These are phyloP conservation scores for Planococcus citri DNA, from an alignment of 1,140 invertebrate genomes.

Conservation along the genomic window DNA sequence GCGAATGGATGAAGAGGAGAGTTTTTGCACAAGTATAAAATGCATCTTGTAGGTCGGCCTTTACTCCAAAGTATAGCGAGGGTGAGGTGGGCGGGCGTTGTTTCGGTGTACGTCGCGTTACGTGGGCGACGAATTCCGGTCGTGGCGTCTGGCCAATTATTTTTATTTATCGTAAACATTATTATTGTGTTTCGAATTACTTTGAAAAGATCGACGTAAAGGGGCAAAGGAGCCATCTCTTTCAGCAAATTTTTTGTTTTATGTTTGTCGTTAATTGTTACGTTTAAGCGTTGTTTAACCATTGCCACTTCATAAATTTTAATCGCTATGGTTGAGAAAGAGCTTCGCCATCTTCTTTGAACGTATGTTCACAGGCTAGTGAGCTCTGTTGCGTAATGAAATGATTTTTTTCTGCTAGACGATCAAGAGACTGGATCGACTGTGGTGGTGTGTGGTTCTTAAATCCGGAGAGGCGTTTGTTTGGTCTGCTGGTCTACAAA, in stretches of 20 bases:
- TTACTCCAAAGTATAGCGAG: neutral
- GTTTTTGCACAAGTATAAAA: too few species aligned
- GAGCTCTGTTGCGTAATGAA: too few species aligned
- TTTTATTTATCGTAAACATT: slow-evolving; percentile 19
- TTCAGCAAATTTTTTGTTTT: slow-evolving; percentile 17
- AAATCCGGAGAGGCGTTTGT: too few species aligned
- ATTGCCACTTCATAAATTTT: slow-evolving; percentile 20
- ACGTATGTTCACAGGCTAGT: neutral
- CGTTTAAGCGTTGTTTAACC: slow-evolving; percentile 20
- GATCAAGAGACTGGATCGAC: too few species aligned
- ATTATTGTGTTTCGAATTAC: slow-evolving; percentile 19
- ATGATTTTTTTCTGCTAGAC: too few species aligned
- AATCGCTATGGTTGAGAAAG: slow-evolving; percentile 10
- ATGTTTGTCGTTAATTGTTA: slow-evolving; percentile 16
- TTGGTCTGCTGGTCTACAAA: too few species aligned
- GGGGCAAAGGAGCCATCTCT: slow-evolving; percentile 12
- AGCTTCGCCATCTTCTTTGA: slow-evolving; percentile 5
- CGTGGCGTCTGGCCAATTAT: slow-evolving; percentile 15
- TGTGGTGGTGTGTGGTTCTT: too few species aligned
- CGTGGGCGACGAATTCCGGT: slow-evolving; percentile 16
- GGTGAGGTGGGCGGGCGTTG: neutral
- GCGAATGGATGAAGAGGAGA: too few species aligned
- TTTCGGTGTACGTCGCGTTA: slow-evolving; percentile 11
- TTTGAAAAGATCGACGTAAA: neutral
- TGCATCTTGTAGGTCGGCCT: too few species aligned